phyloP scores from a whole-genome alignment of 1,140 invertebrate species.

The Bilobella aurantiaca region DNA sequence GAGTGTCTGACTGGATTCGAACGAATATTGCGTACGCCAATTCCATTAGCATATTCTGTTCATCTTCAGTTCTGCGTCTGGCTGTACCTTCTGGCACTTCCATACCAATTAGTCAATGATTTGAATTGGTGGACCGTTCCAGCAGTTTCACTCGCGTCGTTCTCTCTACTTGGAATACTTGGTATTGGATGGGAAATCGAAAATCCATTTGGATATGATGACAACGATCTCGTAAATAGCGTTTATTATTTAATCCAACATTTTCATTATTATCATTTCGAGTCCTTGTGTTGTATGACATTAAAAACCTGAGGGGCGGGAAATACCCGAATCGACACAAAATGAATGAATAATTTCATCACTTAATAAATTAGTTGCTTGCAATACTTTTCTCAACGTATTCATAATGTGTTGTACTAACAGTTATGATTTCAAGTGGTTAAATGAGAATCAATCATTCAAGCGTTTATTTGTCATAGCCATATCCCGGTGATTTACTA shows the following conservation, averaged over 20 bases:
- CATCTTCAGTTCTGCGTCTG: slow-evolving; percentile 31
- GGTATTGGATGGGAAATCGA: slow-evolving; percentile 34
- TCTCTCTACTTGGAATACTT: slow-evolving; percentile 29
- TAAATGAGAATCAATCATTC: too few species aligned
- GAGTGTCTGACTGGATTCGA: slow-evolving; percentile 32
- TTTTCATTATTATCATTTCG: too few species aligned
- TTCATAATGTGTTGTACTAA: too few species aligned
- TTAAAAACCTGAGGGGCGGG: too few species aligned
- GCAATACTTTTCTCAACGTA: too few species aligned
- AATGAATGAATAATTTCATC: not conserved
- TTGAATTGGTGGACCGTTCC: slow-evolving; percentile 28
- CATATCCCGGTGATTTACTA: slow-evolving; percentile 25
- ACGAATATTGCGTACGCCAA: slow-evolving; percentile 29
- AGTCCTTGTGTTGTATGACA: too few species aligned
- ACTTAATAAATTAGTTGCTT: too few species aligned
- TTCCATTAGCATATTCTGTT: slow-evolving; percentile 32
- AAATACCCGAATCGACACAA: not conserved
- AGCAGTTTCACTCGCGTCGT: slow-evolving; percentile 24
- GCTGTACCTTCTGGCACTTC: slow-evolving; percentile 29
- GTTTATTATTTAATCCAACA: too few species aligned
- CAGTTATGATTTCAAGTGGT: too few species aligned
- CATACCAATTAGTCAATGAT: slow-evolving; percentile 24
- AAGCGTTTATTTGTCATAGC: slow-evolving; percentile 13
- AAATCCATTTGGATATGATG: slow-evolving; percentile 21
- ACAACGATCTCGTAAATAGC: not conserved